Evolutionary conservation across 2,888 invertebrate genomes (phyloP).

Genomic region (Agriopis aurantiaria): DNA sequence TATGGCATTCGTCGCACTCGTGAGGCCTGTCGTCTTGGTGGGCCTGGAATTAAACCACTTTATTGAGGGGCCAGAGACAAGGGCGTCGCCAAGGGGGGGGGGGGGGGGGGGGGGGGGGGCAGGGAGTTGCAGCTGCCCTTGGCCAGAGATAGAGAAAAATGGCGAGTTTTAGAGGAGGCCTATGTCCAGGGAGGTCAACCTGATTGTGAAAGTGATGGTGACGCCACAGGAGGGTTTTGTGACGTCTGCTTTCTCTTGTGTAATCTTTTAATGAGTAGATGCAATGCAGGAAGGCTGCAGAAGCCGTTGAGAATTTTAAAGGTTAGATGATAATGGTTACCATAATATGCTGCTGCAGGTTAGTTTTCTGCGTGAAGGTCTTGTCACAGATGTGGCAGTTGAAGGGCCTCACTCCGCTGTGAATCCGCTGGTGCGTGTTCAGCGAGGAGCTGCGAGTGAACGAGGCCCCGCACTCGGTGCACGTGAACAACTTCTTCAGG

Average conservation of each 20-base stretch:
- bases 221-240: too few relatives aligned
- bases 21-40: slow-evolving; percentile 13
- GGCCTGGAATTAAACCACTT: background rate
- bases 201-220: too few relatives aligned
- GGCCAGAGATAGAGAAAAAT: too few relatives aligned
- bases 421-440: slow-evolving; percentile 12
- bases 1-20: slow-evolving; percentile 14
- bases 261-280: too few relatives aligned
- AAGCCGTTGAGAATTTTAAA: too few relatives aligned
- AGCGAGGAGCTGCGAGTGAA: slow-evolving; percentile 21
- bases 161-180: too few relatives aligned
- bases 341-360: slow-evolving; percentile 22
- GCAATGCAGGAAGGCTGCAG: too few relatives aligned
- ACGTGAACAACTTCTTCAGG: slow-evolving; percentile 7
- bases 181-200: too few relatives aligned
- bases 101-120: too few relatives aligned
- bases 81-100: too few relatives aligned
- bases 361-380: slow-evolving; percentile 17
- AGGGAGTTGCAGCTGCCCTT: too few relatives aligned
- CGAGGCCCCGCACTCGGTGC: slow-evolving; percentile 8
- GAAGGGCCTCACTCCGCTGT: slow-evolving; percentile 15
- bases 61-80: background rate
- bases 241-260: too few relatives aligned
- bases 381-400: slow-evolving; percentile 13
- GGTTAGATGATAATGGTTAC: background rate